Evolutionary conservation across 2,888 invertebrate genomes (phyloP).

Genomic region (Eretmocerus hayati): DNA sequence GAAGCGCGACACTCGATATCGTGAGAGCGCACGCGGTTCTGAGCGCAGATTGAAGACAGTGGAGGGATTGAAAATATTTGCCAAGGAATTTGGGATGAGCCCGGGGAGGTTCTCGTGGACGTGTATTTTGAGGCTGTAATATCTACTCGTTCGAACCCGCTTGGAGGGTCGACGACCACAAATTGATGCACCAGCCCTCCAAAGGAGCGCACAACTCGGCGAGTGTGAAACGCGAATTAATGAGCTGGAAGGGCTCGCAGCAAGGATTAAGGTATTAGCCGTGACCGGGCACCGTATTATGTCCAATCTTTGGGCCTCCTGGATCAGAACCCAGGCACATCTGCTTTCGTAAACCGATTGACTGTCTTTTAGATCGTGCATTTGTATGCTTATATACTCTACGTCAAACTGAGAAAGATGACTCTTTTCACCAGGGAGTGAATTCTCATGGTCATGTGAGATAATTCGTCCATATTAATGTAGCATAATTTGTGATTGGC

Average conservation of each 20-base stretch:
- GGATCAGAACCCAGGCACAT: background rate
- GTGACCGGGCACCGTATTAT: background rate
- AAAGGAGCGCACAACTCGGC: background rate
- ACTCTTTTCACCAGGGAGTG: too few species aligned
- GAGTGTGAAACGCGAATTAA: constrained; percentile 10
- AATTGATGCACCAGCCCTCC: constrained; percentile 3
- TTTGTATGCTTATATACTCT: too few species aligned
- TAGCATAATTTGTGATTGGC: too few species aligned
- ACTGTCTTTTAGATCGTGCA: background rate
- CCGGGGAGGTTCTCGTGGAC: background rate
- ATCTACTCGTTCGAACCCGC: background rate
- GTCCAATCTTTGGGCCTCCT: background rate
- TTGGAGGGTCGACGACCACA: constrained; percentile 4
- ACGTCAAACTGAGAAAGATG: too few species aligned
- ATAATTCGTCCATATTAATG: too few species aligned
- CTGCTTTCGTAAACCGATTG: constrained; percentile 3
- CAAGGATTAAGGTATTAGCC: constrained; percentile 15
- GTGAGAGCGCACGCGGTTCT: constrained; percentile 1
- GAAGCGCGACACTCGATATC: constrained; percentile 8
- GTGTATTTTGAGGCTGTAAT: background rate
- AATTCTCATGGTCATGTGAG: too few species aligned
- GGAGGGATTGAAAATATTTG: constrained; percentile 1
- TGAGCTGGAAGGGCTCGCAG: constrained; percentile 22
- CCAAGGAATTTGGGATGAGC: too few species aligned
- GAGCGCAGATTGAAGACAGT: too few species aligned